These are phyloP conservation scores for Drosophila jambulina DNA, from an alignment of 1,140 invertebrate species.

Conservation along the genomic window DNA sequence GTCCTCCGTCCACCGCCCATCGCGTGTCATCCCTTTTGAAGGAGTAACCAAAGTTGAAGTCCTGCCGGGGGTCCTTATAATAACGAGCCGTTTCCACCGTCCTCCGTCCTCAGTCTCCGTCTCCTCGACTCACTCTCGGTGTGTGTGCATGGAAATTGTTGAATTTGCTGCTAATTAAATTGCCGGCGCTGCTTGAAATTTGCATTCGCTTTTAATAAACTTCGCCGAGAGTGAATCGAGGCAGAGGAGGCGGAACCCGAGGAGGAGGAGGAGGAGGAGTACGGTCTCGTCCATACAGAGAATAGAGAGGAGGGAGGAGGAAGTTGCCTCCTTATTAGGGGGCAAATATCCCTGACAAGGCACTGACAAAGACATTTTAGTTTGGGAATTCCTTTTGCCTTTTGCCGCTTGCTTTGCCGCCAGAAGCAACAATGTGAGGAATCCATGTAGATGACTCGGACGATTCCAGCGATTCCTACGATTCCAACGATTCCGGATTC, in stretches of 20 bases:
- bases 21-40: slow-evolving; percentile 47
- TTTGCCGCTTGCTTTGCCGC: slow-evolving; percentile 3
- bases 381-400: slow-evolving; percentile 4
- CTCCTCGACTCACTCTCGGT: neutral
- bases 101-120: neutral
- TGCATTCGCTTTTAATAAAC: slow-evolving; percentile 78
- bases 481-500: neutral
- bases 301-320: neutral
- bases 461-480: neutral
- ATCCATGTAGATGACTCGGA: slow-evolving; percentile 31
- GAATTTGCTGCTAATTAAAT: slow-evolving; percentile 83
- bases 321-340: slow-evolving; percentile 11
- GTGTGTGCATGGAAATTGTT: slow-evolving; percentile 72
- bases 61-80: slow-evolving; percentile 42
- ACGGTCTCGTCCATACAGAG: neutral
- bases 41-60: slow-evolving; percentile 51
- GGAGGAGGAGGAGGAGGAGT: neutral
- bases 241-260: too few species aligned
- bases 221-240: slow-evolving; percentile 26
- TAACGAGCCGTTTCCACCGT: slow-evolving; percentile 32
- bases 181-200: slow-evolving; percentile 62
- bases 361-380: slow-evolving; percentile 53
- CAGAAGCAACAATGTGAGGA: slow-evolving; percentile 27
- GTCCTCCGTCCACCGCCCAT: slow-evolving; percentile 1
- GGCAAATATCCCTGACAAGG: slow-evolving; percentile 54